phyloP scores from a whole-genome alignment of 2,113 vertebrate genomes.

The Tragelaphus scriptus region DNA sequence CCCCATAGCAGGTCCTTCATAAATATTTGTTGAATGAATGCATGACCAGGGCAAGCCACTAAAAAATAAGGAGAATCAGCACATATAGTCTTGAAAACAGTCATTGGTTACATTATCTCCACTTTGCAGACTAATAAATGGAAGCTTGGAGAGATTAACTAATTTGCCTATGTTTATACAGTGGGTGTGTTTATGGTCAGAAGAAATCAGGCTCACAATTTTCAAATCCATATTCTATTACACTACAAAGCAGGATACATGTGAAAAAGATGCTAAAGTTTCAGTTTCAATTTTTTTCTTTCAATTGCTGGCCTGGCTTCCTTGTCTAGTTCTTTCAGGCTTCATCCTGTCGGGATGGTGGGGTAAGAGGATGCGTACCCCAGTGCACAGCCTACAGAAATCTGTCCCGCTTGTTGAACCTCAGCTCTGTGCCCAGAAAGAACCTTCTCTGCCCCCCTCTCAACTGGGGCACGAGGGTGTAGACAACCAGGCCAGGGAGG shows the following conservation, averaged over 20 bases:
- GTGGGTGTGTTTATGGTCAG: neutral
- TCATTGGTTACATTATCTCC: neutral
- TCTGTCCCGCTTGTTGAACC: neutral
- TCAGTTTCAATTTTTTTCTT: neutral
- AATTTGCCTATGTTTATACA: neutral
- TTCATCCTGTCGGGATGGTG: neutral
- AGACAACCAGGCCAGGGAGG: neutral
- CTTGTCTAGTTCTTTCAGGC: neutral
- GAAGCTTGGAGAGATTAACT: neutral
- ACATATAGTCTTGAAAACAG: neutral
- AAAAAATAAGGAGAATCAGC: neutral
- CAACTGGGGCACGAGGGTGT: neutral
- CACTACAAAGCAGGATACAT: neutral
- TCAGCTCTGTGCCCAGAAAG: neutral
- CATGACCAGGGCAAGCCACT: neutral
- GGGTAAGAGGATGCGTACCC: neutral
- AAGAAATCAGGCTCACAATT: neutral
- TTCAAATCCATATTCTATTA: neutral
- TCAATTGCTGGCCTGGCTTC: neutral
- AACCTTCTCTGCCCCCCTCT: constrained; percentile 28
- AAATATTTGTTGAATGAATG: neutral
- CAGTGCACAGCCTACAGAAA: neutral
- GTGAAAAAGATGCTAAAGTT: neutral
- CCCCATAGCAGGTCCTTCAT: neutral
- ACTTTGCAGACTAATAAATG: neutral